Evolutionary conservation across 1,140 invertebrate genomes (phyloP), one percentile per base, ranked within the genome.

Genomic region (Lepidurus packardi): DNA sequence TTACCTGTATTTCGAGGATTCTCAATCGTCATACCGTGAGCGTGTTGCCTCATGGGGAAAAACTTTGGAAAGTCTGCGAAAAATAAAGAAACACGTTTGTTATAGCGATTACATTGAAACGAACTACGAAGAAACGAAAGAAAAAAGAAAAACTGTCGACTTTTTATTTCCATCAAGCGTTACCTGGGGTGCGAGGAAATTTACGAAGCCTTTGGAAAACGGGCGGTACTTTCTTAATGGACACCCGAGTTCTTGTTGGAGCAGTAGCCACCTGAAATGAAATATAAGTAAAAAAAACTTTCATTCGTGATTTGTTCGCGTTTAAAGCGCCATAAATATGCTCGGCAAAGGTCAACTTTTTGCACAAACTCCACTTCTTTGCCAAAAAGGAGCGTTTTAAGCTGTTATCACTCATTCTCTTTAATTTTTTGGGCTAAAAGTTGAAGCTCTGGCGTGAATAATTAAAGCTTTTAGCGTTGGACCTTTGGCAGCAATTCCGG

Each of bases 161-260:
- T 9, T 7, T 1, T 65, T 13, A 11, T 65, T 65, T n/a, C 0
- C 7, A 65, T 1, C 16, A n/a, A 16, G 21, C 6, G 53, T 21
- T 65, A 65, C 53, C 53, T 16, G 53, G 53, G 53, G 53, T 65
- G 53, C 53, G 53, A 65, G 53, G 53, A 65, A 65, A 65, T 65
- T 65, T 13, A n/a, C 53, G 53, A n/a, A 65, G 53, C 53, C 53
- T 65, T 21, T 65, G 16, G 21, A 65, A 65, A 21, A 65, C 53
- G 21, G 53, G 53, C 16, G 53, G 53, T 21, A 65, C 53, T 65
- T 65, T 65, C 13, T 65, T 65, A 9, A 21, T 21, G 21, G 53
- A n/a, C 16, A 65, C 7, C 53, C 16, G 34, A 34, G 34, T 34
- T 34, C 34, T 65, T 13, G 16, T 65, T n/a, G 53, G 7, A 65